phyloP scores from a whole-genome alignment of 1,140 invertebrate species.

The Drosophila micromelanica region DNA sequence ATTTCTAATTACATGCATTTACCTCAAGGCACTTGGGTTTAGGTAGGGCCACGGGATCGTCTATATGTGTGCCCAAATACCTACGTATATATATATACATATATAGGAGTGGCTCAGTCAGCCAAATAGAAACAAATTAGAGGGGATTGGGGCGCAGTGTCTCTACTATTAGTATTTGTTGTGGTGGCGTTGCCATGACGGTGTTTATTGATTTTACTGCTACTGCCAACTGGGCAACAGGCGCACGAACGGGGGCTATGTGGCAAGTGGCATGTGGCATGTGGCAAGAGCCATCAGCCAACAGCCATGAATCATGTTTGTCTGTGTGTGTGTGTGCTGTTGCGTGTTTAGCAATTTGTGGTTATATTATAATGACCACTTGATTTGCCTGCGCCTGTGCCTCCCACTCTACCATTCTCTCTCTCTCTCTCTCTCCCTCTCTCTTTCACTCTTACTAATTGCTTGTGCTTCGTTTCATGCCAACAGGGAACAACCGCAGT shows the following conservation, averaged over 20 bases:
- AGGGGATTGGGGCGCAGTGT: conserved; percentile 36
- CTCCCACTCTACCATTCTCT: not conserved
- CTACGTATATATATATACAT: too few species aligned
- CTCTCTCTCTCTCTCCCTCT: not conserved
- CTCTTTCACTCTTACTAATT: conserved; percentile 38
- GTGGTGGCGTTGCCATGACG: conserved; percentile 74
- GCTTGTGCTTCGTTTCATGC: conserved; percentile 33
- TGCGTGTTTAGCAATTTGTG: conserved; percentile 79
- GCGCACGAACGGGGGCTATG: not conserved
- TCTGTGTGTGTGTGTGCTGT: conserved; percentile 27
- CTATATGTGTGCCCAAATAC: not conserved
- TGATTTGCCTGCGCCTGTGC: conserved; percentile 66
- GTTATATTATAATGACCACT: conserved; percentile 81
- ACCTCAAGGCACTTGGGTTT: conserved; percentile 61
- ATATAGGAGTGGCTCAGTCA: conserved; percentile 55
- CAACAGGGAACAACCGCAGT: conserved; percentile 45
- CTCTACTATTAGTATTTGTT: conserved; percentile 67
- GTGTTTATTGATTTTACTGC: conserved; percentile 69
- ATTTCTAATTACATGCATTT: conserved; percentile 70
- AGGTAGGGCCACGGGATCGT: conserved; percentile 57
- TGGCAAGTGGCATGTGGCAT: conserved; percentile 31
- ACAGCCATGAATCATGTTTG: conserved; percentile 54
- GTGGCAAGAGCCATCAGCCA: conserved; percentile 46
- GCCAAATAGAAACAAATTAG: conserved; percentile 44
- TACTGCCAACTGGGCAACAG: conserved; percentile 43